phyloP scores from a whole-genome alignment of 2,113 vertebrate genomes.

The Barbus barbus region DNA sequence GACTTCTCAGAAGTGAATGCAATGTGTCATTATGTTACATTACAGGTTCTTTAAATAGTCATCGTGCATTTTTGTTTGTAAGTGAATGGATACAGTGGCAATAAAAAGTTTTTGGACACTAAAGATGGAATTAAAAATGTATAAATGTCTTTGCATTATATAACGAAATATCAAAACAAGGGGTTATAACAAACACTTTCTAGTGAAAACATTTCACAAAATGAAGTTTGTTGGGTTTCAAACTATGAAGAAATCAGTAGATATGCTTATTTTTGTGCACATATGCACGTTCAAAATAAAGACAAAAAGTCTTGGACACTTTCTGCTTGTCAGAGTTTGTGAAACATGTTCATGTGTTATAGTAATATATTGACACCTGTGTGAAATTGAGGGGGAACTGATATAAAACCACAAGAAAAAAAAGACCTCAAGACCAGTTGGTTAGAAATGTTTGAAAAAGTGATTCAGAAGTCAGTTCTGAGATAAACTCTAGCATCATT shows the following conservation, averaged over 20 bases:
- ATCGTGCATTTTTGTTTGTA: slow-evolving; percentile 18
- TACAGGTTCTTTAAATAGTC: background rate
- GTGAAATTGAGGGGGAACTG: background rate
- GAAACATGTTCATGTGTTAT: background rate
- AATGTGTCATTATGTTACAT: slow-evolving; percentile 13
- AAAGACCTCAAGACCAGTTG: background rate
- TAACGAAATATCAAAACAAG: background rate
- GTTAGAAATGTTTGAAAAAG: background rate
- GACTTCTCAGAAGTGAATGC: slow-evolving; percentile 26
- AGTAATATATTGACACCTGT: background rate
- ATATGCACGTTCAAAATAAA: background rate
- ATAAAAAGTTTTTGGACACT: background rate
- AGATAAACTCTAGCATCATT: background rate
- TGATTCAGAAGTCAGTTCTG: background rate
- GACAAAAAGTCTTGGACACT: background rate
- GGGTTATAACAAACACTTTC: background rate
- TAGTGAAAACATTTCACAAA: background rate
- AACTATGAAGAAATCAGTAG: background rate
- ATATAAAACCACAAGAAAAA: background rate
- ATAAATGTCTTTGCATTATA: background rate
- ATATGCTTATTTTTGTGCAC: background rate
- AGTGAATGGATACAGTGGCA: background rate
- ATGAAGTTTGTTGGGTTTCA: background rate
- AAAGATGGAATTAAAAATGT: background rate
- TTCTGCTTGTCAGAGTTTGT: background rate